Evolutionary conservation across 92 coral and sea anemone species (phyloP), one percentile per base, ranked within the genome.

Genomic region (Porites evermanni): DNA sequence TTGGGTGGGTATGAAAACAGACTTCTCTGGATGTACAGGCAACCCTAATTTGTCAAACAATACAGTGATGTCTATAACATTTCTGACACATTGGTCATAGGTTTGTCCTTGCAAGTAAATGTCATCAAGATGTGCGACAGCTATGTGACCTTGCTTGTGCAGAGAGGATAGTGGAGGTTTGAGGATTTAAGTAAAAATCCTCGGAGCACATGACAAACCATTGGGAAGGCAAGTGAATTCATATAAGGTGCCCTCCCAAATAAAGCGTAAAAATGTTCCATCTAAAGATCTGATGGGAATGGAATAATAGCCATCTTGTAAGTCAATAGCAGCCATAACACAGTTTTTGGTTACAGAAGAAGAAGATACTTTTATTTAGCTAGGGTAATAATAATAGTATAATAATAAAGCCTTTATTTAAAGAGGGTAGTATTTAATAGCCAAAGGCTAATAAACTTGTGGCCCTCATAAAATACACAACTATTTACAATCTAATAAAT

Each of bases 151-250:
- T 17, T 78, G 72, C 52, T 84, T 77, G 77, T 79, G 86, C 21
- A 85, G 64, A 60, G 68, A 21, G 56, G 86, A 60, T 19, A 84
- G 38, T 1, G 86, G 81, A 2, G 90, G 82, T 53, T 90, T 86
- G 51, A 85, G 81, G 5, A 82, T 53, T 81, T 82, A 82, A 13
- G 78, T 82, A 63, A 74, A 88, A 19, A 47, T 65, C 8, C 93
- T 6, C 72, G 84, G 90, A 4, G 82, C 85, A 79, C 90, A 90
- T 6, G 83, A 26, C 61, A 79, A 58, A 21, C 93, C 87, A 67
- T 85, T 90, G 12, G 90, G 93, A 51, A 90, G 76, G 74, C 93
- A 77, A 24, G 90, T 85, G 17, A 89, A 89, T 76, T 89, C 79
- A 61, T 78, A 84, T 23, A 78, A 2, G 44, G 4, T 32, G 44